Conservation (phyloP, 2,113 vertebrate species). For the Sitta europaea region DNA sequence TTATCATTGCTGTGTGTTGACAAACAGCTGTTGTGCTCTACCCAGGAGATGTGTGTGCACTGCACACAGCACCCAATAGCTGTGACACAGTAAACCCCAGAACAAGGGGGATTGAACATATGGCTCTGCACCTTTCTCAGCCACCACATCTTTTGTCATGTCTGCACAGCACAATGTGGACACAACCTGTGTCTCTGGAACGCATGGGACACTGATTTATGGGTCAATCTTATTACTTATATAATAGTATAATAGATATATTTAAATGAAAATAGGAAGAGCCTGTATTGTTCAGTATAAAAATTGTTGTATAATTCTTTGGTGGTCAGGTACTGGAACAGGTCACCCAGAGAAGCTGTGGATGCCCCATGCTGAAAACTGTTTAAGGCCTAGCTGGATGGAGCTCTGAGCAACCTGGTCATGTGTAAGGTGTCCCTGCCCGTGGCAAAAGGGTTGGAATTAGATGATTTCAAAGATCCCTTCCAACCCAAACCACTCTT, state of each 20-base stretch:
- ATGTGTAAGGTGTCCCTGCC: not conserved
- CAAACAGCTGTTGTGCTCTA: not conserved
- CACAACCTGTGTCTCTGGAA: not conserved
- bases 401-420: not conserved
- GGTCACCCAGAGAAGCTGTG: not conserved
- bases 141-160: not conserved
- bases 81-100: not conserved
- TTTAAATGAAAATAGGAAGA: not conserved
- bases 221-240: not conserved
- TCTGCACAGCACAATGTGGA: rapidly evolving
- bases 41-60: not conserved
- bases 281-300: not conserved
- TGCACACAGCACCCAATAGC: not conserved
- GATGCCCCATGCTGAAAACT: not conserved
- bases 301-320: not conserved
- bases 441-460: not conserved
- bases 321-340: not conserved
- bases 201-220: not conserved
- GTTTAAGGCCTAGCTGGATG: not conserved
- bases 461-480: not conserved
- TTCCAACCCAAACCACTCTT: not conserved
- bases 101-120: rapidly evolving
- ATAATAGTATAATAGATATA: no score
- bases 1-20: not conserved
- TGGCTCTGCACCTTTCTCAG: not conserved